Base-by-base conservation (phyloP, 2,888 invertebrate species). In the Ectemnius lituratus region DNA sequence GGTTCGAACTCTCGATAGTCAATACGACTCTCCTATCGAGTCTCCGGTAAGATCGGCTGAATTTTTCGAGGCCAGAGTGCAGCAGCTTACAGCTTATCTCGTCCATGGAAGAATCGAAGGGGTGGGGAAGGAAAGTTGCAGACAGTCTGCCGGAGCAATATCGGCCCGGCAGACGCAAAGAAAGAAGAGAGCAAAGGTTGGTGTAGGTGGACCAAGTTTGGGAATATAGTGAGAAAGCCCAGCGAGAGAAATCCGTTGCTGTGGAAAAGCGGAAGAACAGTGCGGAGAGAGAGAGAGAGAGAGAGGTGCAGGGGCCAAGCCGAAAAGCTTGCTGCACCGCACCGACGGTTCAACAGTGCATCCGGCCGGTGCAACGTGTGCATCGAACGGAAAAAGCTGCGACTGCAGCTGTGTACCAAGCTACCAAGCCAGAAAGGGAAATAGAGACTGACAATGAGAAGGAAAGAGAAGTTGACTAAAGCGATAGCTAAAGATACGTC, bases 351-450 rank as follows among this genome's bases (percentile, higher is more conserved):
- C 70, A 69, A 59, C 58, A 64, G 71, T 28, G 28, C 46, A 20
- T 46, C 45, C 49, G n/a, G 20, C 11, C 14, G 59, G 62, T 45
- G 77, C 67, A 65, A 67, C 67, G 72, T 67, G 79, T 73, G 72
- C 74, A 78, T 58, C 59, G 67, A 70, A 70, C 59, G 73, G 71
- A 75, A 79, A 71, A 78, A 75, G 64, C 49, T 69, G 64, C 65
- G 70, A 46, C 62, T 75, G 73, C 83, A 79, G 75, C 79, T 79
- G 67, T 23, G 64, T 69, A 64, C 70, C 28, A 59, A 67, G 61
- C 46, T 69, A 64, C 70, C 28, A 59, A 67, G 61, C 46, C 20
- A 65, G 67, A 70, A 67, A 80, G 52, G 52, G 16, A 52, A 52
- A 16, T 16, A 52, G 52, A 52, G 52, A 5, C 52, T 16, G 52